phyloP scores from a whole-genome alignment of 1,140 invertebrate species.

The Orussus abietinus region DNA sequence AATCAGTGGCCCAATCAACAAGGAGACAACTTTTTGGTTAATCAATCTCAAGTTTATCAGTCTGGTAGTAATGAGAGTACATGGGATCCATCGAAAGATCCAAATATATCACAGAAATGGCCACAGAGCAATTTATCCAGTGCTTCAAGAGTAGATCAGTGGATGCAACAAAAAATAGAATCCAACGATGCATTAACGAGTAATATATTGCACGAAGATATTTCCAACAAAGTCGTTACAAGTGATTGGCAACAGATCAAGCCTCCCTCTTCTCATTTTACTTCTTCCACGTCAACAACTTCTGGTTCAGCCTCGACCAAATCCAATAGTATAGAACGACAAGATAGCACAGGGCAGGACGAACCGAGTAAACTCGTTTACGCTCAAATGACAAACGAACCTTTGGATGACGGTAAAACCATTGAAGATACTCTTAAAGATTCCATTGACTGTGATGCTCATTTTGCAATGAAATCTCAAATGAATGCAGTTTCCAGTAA shows the following conservation, averaged over 20 bases:
- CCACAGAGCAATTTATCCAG: slow-evolving; percentile 16
- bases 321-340: slow-evolving; percentile 28
- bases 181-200: slow-evolving; percentile 14
- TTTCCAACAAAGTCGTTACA: not conserved
- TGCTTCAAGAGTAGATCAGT: slow-evolving; percentile 15
- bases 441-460: too few species aligned
- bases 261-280: slow-evolving; percentile 21
- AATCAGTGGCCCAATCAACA: slow-evolving; percentile 4
- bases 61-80: too few species aligned
- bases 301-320: slow-evolving; percentile 25
- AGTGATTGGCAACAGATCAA: slow-evolving; percentile 34
- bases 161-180: slow-evolving; percentile 15
- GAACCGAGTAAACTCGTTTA: slow-evolving; percentile 31
- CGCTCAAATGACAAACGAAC: too few species aligned
- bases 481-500: slow-evolving; percentile 23
- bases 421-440: too few species aligned
- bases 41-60: too few species aligned
- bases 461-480: too few species aligned
- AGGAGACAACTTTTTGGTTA: not conserved
- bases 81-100: slow-evolving; percentile 18
- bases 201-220: slow-evolving; percentile 20
- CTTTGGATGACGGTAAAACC: too few species aligned
- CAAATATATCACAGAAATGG: slow-evolving; percentile 23
- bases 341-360: too few species aligned
- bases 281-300: slow-evolving; percentile 17